Conservation (phyloP, 2,888 invertebrate genomes). For the Dioctria rufipes region DNA sequence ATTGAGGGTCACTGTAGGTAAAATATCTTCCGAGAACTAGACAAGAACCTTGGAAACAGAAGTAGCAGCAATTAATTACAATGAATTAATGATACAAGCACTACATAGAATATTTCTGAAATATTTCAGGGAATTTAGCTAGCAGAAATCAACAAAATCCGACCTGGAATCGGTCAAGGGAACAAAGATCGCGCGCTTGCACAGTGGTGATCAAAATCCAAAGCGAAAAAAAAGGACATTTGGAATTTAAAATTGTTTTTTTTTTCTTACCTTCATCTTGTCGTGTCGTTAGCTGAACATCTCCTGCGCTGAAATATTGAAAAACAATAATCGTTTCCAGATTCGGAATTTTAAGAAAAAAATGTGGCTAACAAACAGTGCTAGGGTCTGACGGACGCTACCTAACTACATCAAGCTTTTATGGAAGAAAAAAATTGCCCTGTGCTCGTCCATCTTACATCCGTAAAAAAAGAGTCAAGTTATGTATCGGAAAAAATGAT, state of each 20-base stretch:
- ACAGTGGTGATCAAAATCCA: slow-evolving; percentile 38
- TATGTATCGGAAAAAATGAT: slow-evolving; percentile 60
- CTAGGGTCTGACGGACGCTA: slow-evolving; percentile 29
- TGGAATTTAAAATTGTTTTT: slow-evolving; percentile 56
- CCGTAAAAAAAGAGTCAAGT: slow-evolving; percentile 53
- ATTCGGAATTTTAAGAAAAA: slow-evolving; percentile 53
- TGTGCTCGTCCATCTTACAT: slow-evolving; percentile 32
- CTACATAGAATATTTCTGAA: slow-evolving; percentile 12
- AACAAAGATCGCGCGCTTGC: slow-evolving; percentile 54
- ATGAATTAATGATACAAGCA: slow-evolving; percentile 14
- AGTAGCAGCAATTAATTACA: slow-evolving; percentile 24
- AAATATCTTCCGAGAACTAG: slow-evolving; percentile 9
- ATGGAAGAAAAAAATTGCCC: slow-evolving; percentile 43
- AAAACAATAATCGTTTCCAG: slow-evolving; percentile 56
- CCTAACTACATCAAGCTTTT: slow-evolving; percentile 45
- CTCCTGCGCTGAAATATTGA: slow-evolving; percentile 45
- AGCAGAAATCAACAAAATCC: neutral
- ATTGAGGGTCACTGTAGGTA: neutral
- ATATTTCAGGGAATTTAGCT: slow-evolving; percentile 36
- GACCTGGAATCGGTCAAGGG: neutral
- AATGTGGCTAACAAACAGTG: slow-evolving; percentile 20
- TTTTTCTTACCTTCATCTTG: slow-evolving; percentile 40
- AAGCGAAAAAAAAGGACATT: slow-evolving; percentile 54
- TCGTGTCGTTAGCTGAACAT: slow-evolving; percentile 54
- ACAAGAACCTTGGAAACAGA: slow-evolving; percentile 10